A percentile compares a stretch with the other conserved stretches of the same genome.
phyloP scores from a whole-genome alignment of 2,797 vertebrate genomes.

The Momotus momota region DNA sequence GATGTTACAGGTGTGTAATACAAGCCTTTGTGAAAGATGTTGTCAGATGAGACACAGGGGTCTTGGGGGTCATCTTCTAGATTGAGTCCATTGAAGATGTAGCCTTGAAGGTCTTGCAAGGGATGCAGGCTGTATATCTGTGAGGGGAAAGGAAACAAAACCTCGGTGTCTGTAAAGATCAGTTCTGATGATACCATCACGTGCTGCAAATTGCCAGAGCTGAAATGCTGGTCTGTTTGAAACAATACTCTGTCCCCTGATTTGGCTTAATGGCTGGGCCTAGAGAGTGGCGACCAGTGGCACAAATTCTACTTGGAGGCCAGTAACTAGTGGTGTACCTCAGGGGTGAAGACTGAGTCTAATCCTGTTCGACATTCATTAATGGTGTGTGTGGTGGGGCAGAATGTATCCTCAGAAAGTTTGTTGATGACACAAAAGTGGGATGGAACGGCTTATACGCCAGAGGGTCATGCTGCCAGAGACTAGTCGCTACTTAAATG shows the following conservation, averaged over 20 bases:
- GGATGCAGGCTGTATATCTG: conserved; percentile 76
- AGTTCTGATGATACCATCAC: accelerated
- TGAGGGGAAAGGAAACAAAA: neutral
- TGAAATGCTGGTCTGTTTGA: neutral
- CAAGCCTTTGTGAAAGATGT: conserved; percentile 78
- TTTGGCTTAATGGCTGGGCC: neutral
- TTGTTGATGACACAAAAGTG: neutral
- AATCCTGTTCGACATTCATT: neutral
- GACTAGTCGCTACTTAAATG: neutral
- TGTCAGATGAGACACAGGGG: conserved; percentile 73
- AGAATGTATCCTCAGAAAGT: neutral
- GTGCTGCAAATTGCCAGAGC: neutral
- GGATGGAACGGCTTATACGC: neutral
- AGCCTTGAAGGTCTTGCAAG: conserved; percentile 59
- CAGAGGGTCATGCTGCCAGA: neutral
- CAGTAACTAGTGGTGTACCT: neutral
- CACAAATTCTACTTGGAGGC: neutral
- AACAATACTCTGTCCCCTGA: neutral
- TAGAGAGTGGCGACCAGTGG: neutral
- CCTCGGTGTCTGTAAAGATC: neutral
- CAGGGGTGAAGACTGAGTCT: neutral
- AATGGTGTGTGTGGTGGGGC: neutral
- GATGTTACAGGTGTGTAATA: conserved; percentile 77
- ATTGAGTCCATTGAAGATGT: conserved; percentile 64
- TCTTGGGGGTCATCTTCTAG: conserved; percentile 71